Evolutionary conservation across 2,888 invertebrate species (phyloP).

Genomic region (Cheiracanthium punctorium): DNA sequence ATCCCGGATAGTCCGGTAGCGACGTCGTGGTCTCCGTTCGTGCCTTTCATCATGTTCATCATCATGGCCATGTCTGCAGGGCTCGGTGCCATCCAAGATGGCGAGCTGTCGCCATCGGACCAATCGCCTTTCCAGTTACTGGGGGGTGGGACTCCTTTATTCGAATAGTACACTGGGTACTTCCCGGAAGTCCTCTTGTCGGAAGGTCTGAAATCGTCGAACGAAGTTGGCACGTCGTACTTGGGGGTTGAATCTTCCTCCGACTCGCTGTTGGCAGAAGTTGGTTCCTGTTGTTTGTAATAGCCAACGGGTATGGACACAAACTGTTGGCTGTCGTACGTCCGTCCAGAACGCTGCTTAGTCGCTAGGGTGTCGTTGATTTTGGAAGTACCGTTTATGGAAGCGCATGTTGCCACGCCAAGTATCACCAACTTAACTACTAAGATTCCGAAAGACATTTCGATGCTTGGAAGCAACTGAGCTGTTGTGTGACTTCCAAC

Average conservation of each 20-base stretch:
- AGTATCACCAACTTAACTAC: background rate
- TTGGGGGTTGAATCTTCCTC: background rate
- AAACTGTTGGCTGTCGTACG: background rate
- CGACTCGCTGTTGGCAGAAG: background rate
- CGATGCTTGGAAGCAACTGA: background rate
- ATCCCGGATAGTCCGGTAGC: constrained; percentile 24
- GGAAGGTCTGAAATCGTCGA: constrained; percentile 45
- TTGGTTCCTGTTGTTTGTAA: background rate
- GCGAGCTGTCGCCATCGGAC: constrained; percentile 1
- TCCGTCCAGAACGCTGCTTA: background rate
- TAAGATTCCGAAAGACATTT: background rate
- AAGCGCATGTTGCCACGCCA: background rate
- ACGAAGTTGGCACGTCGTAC: constrained; percentile 39
- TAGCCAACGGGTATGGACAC: constrained; percentile 34
- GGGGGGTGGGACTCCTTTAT: background rate
- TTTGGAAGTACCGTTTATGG: background rate
- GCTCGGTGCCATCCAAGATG: constrained; percentile 30
- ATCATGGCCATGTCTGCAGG: constrained; percentile 26
- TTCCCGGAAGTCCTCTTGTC: constrained; percentile 12
- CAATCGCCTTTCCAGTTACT: constrained; percentile 42
- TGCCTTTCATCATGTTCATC: constrained; percentile 29
- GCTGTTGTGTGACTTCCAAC: background rate
- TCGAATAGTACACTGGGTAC: background rate
- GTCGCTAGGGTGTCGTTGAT: background rate
- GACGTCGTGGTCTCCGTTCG: background rate